Evolutionary conservation across 2,888 invertebrate species (phyloP).

Genomic region (Aspidapion aeneum): DNA sequence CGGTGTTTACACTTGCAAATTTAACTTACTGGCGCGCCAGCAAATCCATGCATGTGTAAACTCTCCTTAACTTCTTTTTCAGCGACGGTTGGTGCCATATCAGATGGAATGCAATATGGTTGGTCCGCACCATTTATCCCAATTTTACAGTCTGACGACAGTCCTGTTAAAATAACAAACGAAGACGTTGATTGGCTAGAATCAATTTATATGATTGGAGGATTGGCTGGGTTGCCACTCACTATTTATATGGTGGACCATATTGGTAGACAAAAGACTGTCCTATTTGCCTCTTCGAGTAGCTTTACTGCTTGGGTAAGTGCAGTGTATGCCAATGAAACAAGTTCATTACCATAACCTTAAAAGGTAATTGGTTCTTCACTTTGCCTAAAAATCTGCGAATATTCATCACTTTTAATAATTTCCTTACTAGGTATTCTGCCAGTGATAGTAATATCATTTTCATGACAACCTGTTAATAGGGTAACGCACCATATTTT

Average conservation of each 20-base stretch:
- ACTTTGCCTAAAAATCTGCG: too few species aligned
- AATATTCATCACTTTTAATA: too few species aligned
- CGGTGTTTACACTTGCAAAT: too few species aligned
- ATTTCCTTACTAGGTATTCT: too few species aligned
- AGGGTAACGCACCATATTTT: too few species aligned
- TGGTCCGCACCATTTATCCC: constrained; percentile 43
- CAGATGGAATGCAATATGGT: constrained; percentile 45
- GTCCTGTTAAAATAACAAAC: constrained; percentile 37
- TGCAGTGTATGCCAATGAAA: too few species aligned
- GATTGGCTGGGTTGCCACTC: constrained; percentile 37
- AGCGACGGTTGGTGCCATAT: constrained; percentile 42
- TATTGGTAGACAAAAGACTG: constrained; percentile 37
- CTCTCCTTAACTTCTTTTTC: constrained; percentile 30
- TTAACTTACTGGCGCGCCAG: too few species aligned
- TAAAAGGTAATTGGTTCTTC: too few species aligned
- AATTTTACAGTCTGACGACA: constrained; percentile 31
- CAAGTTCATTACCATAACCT: too few species aligned
- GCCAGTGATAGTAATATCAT: too few species aligned
- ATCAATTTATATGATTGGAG: constrained; percentile 32
- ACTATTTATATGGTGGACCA: constrained; percentile 36
- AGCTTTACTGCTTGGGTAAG: constrained; percentile 38
- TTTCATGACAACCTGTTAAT: too few species aligned
- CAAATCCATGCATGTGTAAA: too few species aligned
- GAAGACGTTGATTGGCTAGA: constrained; percentile 31
- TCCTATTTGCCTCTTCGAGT: constrained; percentile 37